Conservation (phyloP, 2,888 invertebrate species). For the Plebejus argus region DNA sequence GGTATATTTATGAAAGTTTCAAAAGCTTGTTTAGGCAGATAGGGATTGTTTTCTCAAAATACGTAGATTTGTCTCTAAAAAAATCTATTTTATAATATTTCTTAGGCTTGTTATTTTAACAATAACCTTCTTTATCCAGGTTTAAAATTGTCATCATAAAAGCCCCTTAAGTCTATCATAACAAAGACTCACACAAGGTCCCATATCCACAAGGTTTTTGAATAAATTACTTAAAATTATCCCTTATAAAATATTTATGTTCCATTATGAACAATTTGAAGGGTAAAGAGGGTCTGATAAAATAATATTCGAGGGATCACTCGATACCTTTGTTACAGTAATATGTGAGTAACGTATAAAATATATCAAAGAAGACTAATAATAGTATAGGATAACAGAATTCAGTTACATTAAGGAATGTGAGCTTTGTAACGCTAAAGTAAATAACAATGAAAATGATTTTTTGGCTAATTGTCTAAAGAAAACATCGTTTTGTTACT, state of each 20-base stretch:
- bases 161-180: neutral
- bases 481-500: no score
- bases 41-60: neutral
- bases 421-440: neutral
- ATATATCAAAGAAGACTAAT: slow-evolving; percentile 4
- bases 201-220: neutral
- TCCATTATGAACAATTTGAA: slow-evolving; percentile 20
- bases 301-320: slow-evolving; percentile 20
- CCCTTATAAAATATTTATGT: slow-evolving; percentile 23
- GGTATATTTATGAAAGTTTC: no score
- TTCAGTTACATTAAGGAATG: neutral
- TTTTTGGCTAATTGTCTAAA: neutral
- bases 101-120: no score
- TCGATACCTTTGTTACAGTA: slow-evolving; percentile 1
- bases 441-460: neutral
- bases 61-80: neutral
- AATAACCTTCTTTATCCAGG: neutral
- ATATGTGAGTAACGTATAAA: neutral
- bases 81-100: neutral
- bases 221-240: slow-evolving; percentile 18
- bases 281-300: slow-evolving; percentile 21
- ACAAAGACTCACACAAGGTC: neutral
- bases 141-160: neutral
- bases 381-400: neutral
- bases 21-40: neutral